Percentiles rank a stretch among this genome's conserved stretches.
Evolutionary conservation across 2,888 invertebrate genomes (phyloP).

Genomic region (Brachylomia viminalis): DNA sequence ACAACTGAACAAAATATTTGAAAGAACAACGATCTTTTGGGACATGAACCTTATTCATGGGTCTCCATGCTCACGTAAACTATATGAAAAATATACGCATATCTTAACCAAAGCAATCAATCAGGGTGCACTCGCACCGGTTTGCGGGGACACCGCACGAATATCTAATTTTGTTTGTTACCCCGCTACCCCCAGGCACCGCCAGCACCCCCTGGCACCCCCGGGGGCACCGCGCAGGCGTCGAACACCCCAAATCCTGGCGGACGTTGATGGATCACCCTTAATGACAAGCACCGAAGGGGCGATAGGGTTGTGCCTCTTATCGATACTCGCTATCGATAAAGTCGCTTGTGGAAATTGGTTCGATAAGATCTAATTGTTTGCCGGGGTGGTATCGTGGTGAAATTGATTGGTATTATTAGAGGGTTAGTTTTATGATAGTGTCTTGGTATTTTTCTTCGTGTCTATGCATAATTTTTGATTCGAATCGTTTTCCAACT

Average conservation of each 20-base stretch:
- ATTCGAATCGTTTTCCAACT: background rate
- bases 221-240: conserved; percentile 81
- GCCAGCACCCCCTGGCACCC: conserved; percentile 64
- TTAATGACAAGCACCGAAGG: conserved; percentile 90
- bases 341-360: conserved; percentile 74
- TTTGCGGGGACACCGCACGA: conserved; percentile 88
- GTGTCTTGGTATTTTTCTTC: conserved; percentile 17
- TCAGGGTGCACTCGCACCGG: conserved; percentile 85
- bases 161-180: conserved; percentile 90
- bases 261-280: conserved; percentile 91
- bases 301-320: conserved; percentile 78
- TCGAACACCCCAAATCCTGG: conserved; percentile 88
- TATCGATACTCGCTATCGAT: conserved; percentile 75
- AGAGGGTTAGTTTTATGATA: conserved; percentile 60
- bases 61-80: conserved; percentile 33
- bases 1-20: conserved; percentile 2
- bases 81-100: conserved; percentile 64
- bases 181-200: conserved; percentile 66
- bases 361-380: conserved; percentile 77
- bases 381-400: conserved; percentile 64
- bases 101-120: conserved; percentile 83
- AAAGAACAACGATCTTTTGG: conserved; percentile 28
- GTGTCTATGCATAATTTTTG: conserved; percentile 7
- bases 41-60: conserved; percentile 36
- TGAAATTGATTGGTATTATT: conserved; percentile 68